Conservation (phyloP, 1,140 invertebrate genomes). For the Agrypnia vestita region DNA sequence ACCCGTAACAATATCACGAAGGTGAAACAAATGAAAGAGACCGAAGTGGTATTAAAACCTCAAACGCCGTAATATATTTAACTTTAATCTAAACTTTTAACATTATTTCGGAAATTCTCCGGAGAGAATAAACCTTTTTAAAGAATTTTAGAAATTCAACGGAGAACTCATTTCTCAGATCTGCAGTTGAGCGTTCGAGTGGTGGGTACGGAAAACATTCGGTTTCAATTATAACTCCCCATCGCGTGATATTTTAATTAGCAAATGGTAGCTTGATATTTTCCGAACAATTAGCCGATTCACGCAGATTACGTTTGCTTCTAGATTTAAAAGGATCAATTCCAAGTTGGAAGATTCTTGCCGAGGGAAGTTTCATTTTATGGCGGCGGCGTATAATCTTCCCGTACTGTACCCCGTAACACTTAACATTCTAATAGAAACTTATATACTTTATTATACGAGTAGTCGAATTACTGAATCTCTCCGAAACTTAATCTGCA, state of each 20-base stretch:
- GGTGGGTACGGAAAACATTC: not conserved
- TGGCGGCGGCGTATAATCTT: conserved; percentile 12
- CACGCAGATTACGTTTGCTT: conserved; percentile 37
- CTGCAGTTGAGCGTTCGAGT: too few species aligned
- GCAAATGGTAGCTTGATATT: conserved; percentile 28
- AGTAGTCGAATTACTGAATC: too few species aligned
- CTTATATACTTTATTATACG: not conserved
- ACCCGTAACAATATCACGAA: too few species aligned
- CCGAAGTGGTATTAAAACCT: too few species aligned
- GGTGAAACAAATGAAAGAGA: too few species aligned
- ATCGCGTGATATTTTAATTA: conserved; percentile 36
- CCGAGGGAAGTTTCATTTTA: conserved; percentile 29
- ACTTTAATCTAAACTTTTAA: too few species aligned
- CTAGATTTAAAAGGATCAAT: conserved; percentile 15
- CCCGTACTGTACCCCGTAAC: conserved; percentile 1
- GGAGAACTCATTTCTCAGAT: too few species aligned
- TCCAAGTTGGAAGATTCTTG: conserved; percentile 7
- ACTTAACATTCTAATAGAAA: conserved; percentile 39
- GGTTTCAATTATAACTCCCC: conserved; percentile 1
- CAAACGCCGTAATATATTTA: too few species aligned
- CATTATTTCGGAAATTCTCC: too few species aligned
- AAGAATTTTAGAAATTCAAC: too few species aligned
- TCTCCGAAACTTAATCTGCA: too few species aligned
- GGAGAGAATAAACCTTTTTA: too few species aligned
- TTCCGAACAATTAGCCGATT: conserved; percentile 41